Evolutionary conservation across 1,140 invertebrate genomes (phyloP).

Genomic region (Oncopeltus fasciatus): DNA sequence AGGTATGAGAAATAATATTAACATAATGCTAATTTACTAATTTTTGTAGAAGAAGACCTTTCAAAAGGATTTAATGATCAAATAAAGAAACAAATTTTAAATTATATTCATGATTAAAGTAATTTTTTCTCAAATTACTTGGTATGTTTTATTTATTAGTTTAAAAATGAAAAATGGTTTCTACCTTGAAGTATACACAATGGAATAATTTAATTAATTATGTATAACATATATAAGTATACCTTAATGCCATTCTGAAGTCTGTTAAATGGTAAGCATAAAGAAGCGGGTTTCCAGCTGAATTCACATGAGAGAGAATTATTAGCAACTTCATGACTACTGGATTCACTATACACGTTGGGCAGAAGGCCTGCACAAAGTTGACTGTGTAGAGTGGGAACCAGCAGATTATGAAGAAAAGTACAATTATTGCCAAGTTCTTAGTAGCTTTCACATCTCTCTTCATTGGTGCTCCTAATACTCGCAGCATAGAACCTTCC

Average conservation of each 20-base stretch:
- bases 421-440: slow-evolving; percentile 75
- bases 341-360: slow-evolving; percentile 45
- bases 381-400: slow-evolving; percentile 84
- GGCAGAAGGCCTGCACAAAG: slow-evolving; percentile 68
- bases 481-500: slow-evolving; percentile 52
- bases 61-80: too few species aligned
- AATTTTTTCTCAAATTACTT: too few species aligned
- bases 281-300: slow-evolving; percentile 70
- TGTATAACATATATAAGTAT: background rate
- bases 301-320: slow-evolving; percentile 76
- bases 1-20: too few species aligned
- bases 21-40: too few species aligned
- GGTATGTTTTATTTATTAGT: too few species aligned
- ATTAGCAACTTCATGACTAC: slow-evolving; percentile 66
- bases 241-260: slow-evolving; percentile 51
- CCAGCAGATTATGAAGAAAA: slow-evolving; percentile 87
- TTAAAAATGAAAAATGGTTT: too few species aligned
- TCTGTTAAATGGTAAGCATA: slow-evolving; percentile 83
- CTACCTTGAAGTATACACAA: too few species aligned
- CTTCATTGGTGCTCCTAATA: slow-evolving; percentile 62
- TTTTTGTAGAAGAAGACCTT: too few species aligned
- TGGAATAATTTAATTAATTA: background rate
- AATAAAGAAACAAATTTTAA: too few species aligned
- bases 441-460: slow-evolving; percentile 83
- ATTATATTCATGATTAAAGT: too few species aligned